Evolutionary conservation across 2,888 invertebrate genomes (phyloP), one percentile per base, ranked within the genome.

Genomic region (Scaptomyza cyrtandrae): DNA sequence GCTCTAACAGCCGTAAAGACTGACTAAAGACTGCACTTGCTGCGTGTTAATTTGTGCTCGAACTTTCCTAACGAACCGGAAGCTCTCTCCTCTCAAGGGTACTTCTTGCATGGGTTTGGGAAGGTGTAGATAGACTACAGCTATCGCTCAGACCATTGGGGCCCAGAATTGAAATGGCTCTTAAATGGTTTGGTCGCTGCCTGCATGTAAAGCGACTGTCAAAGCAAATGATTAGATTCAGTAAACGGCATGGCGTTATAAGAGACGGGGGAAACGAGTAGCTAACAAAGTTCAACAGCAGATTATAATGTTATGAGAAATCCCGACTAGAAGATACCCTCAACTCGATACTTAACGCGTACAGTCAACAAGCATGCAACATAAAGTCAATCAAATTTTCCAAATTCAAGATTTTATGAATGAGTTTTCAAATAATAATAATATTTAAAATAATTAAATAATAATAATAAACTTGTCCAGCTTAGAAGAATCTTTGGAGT

Each of bases 61-160:
- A 85, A 83, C 77, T 80, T 83, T 78, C 57, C 78, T 77, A 83
- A 85, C 83, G 85, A 85, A 83, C 80, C 83, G 85, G 68, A 85
- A 78, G 80, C 72, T 27, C 48, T 46, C 43, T 58, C 67, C 29
- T 67, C 29, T 29, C 31, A 11, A 41, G 16, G 10, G 4, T 16
- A 19, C 3, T 6, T 14, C 7, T 14, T 39, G 50, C 10, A 10
- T 6, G 46, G 49, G 35, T 1, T 14, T 27, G n/a, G 53, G 56
- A 43, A 46, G 39, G n/a, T 48, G 46, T 35, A 52, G 54, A 35
- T 44, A 56, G 49, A 58, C 52, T n/a, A 29, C 45, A 48, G 53
- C 29, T 10, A 46, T 49, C 29, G 60, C 55, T 60, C 49, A 58
- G 72, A 55, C 53, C 57, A 62, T 64, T 64, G 66, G 63, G 76